Conservation (phyloP, 2,113 vertebrate genomes). For the Natator depressus region DNA sequence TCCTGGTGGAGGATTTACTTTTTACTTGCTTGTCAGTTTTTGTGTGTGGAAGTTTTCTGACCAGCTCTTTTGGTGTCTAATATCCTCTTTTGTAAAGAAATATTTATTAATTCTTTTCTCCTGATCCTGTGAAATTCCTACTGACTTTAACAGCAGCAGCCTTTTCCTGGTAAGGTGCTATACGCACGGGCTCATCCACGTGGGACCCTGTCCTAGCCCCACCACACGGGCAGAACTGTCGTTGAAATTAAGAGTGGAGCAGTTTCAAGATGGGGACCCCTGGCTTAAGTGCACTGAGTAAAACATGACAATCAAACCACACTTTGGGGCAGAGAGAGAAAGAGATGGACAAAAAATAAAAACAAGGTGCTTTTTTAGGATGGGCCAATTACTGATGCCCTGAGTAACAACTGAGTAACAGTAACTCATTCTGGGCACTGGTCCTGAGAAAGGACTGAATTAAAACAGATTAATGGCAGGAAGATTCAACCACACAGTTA, state of each 20-base stretch:
- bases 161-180: background rate
- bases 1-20: background rate
- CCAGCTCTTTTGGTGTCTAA: background rate
- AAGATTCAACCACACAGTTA: background rate
- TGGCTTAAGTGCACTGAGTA: rapidly evolving
- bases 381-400: background rate
- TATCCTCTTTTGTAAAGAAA: background rate
- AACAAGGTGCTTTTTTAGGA: rapidly evolving
- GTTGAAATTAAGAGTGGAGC: background rate
- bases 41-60: background rate
- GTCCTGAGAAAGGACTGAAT: background rate
- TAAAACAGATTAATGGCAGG: background rate
- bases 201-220: background rate
- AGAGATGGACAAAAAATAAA: background rate
- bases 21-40: background rate
- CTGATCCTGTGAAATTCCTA: background rate
- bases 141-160: background rate
- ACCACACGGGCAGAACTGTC: background rate
- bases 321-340: background rate
- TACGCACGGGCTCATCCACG: background rate
- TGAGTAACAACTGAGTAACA: background rate
- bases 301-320: background rate
- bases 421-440: background rate
- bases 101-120: background rate
- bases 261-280: background rate